These are phyloP conservation scores for Oscheius onirici DNA, from an alignment of 2,888 invertebrate species.

Conservation along the genomic window DNA sequence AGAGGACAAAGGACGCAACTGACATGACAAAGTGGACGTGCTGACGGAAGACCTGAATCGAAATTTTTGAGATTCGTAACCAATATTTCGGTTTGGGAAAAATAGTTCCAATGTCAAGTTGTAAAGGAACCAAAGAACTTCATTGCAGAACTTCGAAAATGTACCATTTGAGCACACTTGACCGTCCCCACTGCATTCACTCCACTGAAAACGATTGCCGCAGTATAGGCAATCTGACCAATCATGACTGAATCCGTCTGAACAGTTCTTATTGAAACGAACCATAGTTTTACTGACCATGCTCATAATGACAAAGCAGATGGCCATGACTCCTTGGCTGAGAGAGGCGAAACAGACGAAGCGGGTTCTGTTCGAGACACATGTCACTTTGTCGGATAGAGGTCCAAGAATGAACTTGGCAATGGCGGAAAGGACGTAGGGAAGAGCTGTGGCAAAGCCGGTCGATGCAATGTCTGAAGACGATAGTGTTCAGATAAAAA, in stretches of 20 bases:
- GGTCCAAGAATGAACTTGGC: constrained; percentile 44
- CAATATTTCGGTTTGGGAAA: no score
- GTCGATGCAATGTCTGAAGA: constrained; percentile 32
- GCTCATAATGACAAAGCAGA: constrained; percentile 46
- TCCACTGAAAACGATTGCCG: constrained; percentile 53
- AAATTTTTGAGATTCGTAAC: no score
- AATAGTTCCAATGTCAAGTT: no score
- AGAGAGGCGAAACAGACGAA: constrained; percentile 54
- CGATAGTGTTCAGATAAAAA: constrained; percentile 21
- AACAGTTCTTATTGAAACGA: not conserved
- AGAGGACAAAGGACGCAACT: constrained; percentile 43
- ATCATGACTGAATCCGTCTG: constrained; percentile 41
- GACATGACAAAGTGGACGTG: constrained; percentile 42
- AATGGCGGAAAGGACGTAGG: constrained; percentile 43
- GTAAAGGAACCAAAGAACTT: no score
- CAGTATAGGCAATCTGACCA: constrained; percentile 58
- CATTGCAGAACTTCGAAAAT: no score
- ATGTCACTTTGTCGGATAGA: constrained; percentile 42
- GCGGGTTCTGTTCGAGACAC: constrained; percentile 40
- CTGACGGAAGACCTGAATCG: constrained; percentile 20
- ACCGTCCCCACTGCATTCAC: constrained; percentile 60
- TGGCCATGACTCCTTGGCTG: constrained; percentile 55
- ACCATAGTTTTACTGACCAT: not conserved
- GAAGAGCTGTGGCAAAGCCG: constrained; percentile 44
- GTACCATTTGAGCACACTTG: constrained; percentile 54